phyloP scores from a whole-genome alignment of 2,888 invertebrate genomes.

The Hydriomena furcata region DNA sequence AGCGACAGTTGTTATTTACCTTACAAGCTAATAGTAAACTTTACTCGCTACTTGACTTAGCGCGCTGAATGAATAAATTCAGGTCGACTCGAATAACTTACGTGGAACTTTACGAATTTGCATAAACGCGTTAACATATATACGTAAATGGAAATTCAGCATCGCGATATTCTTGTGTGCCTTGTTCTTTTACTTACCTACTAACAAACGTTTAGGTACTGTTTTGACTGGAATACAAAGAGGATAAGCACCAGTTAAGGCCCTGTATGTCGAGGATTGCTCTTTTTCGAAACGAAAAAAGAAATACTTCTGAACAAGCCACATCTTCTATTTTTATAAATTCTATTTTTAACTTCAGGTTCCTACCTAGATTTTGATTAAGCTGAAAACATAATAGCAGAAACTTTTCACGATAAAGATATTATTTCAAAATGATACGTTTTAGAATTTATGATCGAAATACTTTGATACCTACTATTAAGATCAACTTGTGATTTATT shows the following conservation, averaged over 20 bases:
- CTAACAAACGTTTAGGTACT: slow-evolving; percentile 36
- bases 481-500: no score
- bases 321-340: no score
- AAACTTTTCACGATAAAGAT: no score
- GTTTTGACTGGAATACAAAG: slow-evolving; percentile 31
- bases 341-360: no score
- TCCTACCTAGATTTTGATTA: no score
- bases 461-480: no score
- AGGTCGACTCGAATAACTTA: slow-evolving; percentile 61
- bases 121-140: slow-evolving; percentile 63
- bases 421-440: no score
- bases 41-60: slow-evolving; percentile 38
- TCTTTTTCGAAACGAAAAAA: no score
- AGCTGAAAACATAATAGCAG: no score
- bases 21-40: slow-evolving; percentile 38
- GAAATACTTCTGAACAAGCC: no score
- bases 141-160: slow-evolving; percentile 57
- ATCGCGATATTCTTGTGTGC: slow-evolving; percentile 45
- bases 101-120: slow-evolving; percentile 61
- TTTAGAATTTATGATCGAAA: no score
- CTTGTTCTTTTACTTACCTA: slow-evolving; percentile 52
- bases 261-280: no score
- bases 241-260: background rate
- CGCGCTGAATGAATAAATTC: slow-evolving; percentile 53
- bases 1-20: slow-evolving; percentile 27